Conservation (phyloP, 2,113 vertebrate species). For the Hippocampus abdominalis region DNA sequence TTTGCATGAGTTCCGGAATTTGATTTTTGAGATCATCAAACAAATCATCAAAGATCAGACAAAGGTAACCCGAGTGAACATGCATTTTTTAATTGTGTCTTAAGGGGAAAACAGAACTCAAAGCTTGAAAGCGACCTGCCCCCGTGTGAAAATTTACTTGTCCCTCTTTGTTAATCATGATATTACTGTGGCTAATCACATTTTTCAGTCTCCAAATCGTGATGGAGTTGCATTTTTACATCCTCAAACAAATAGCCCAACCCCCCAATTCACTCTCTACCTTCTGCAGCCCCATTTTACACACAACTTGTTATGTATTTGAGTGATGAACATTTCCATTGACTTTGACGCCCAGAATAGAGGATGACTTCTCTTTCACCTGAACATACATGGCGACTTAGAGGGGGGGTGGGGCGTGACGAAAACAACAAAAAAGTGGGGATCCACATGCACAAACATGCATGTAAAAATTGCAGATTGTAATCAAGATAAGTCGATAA, state of each 20-base stretch:
- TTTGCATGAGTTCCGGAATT: too few species aligned
- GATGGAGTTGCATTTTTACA: slow-evolving; percentile 58
- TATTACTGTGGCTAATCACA: slow-evolving; percentile 6
- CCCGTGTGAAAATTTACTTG: too few species aligned
- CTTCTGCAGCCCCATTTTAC: slow-evolving; percentile 27
- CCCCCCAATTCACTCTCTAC: slow-evolving; percentile 14
- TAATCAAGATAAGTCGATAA: background rate
- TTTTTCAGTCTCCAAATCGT: slow-evolving; percentile 45
- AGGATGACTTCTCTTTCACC: background rate
- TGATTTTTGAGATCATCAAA: too few species aligned
- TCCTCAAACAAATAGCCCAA: slow-evolving; percentile 42
- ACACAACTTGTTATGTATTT: slow-evolving; percentile 12
- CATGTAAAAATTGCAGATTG: background rate
- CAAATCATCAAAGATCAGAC: too few species aligned
- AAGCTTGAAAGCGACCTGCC: too few species aligned
- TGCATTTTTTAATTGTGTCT: too few species aligned
- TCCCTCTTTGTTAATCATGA: background rate
- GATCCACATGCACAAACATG: background rate
- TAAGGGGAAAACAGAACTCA: too few species aligned
- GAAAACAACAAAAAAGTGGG: background rate
- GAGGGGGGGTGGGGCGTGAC: background rate
- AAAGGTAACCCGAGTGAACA: too few species aligned
- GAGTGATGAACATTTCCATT: slow-evolving; percentile 28
- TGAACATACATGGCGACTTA: slow-evolving; percentile 7
- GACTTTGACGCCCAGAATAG: slow-evolving; percentile 15